Percentiles rank a stretch among this genome's conserved stretches.
Conservation (phyloP, 2,888 invertebrate species). For the Leistus spinibarbis region DNA sequence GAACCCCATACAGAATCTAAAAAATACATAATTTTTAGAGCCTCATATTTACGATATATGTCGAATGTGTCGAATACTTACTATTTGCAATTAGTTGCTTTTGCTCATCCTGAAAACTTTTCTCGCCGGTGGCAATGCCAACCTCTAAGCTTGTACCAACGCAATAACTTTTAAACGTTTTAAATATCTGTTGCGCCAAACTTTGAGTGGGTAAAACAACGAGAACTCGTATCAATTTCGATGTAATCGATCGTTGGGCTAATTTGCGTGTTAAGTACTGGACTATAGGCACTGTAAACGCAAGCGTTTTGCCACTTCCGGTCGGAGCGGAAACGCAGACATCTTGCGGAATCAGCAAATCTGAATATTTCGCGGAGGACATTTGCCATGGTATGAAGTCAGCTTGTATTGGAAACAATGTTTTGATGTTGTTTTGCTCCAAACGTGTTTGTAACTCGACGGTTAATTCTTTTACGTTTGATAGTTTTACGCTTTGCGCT, state of each 20-base stretch:
- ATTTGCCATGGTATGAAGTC: slow-evolving; percentile 79
- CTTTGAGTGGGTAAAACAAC: slow-evolving; percentile 94
- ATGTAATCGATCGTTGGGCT: slow-evolving; percentile 42
- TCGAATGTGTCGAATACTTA: slow-evolving; percentile 51
- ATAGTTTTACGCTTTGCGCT: slow-evolving; percentile 61
- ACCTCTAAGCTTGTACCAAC: slow-evolving; percentile 72
- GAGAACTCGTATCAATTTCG: slow-evolving; percentile 71
- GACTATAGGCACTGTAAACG: slow-evolving; percentile 90
- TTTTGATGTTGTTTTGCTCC: slow-evolving; percentile 70
- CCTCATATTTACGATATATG: too few species aligned
- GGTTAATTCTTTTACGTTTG: slow-evolving; percentile 68
- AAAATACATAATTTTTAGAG: slow-evolving; percentile 50
- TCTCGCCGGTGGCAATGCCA: slow-evolving; percentile 71
- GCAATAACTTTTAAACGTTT: slow-evolving; percentile 77
- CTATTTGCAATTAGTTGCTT: slow-evolving; percentile 64
- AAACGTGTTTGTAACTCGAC: slow-evolving; percentile 66
- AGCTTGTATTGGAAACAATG: slow-evolving; percentile 86
- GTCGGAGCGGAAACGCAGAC: slow-evolving; percentile 97
- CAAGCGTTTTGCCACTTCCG: slow-evolving; percentile 95
- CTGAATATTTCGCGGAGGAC: slow-evolving; percentile 64
- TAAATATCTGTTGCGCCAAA: slow-evolving; percentile 85
- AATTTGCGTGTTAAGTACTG: slow-evolving; percentile 61
- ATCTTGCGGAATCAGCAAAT: slow-evolving; percentile 78
- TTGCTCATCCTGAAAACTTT: slow-evolving; percentile 71
- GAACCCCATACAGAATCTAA: slow-evolving; percentile 65